Conservation (phyloP, 2,113 vertebrate genomes). For the Hemibagrus wyckioides region DNA sequence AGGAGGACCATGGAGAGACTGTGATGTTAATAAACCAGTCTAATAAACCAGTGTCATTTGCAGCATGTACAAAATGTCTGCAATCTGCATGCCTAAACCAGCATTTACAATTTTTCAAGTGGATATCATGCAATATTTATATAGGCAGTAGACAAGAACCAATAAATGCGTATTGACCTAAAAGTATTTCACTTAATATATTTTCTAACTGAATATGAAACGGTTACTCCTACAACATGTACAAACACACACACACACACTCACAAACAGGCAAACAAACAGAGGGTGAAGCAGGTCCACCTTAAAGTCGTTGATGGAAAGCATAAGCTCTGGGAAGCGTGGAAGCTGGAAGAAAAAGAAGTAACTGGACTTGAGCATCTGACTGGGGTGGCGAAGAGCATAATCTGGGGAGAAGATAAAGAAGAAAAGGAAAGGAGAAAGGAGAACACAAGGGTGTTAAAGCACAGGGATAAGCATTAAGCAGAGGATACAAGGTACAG, state of each 20-base stretch:
- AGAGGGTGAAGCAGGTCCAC: constrained; percentile 68
- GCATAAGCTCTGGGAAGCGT: constrained; percentile 95
- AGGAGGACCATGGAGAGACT: neutral
- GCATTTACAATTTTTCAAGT: neutral
- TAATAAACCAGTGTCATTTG: neutral
- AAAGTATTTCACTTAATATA: neutral
- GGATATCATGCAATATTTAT: neutral
- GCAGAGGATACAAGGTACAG: neutral
- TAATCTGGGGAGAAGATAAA: constrained; percentile 81
- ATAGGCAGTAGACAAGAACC: neutral
- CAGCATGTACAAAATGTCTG: neutral
- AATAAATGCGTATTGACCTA: neutral
- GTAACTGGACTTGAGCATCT: constrained; percentile 94
- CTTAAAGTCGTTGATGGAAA: constrained; percentile 98
- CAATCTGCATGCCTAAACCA: neutral
- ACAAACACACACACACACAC: neutral
- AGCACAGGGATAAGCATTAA: neutral
- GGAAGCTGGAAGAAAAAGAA: constrained; percentile 99
- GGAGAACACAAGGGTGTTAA: neutral
- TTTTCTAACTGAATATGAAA: neutral
- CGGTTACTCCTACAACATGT: neutral
- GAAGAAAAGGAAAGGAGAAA: neutral
- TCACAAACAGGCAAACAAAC: constrained; percentile 17
- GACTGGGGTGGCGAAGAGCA: constrained; percentile 88
- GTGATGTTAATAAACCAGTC: neutral